A percentile compares a stretch with the other conserved stretches of the same genome.
These are phyloP conservation scores for Indri indri DNA, from an alignment of 2,113 vertebrate genomes.

Conservation along the genomic window DNA sequence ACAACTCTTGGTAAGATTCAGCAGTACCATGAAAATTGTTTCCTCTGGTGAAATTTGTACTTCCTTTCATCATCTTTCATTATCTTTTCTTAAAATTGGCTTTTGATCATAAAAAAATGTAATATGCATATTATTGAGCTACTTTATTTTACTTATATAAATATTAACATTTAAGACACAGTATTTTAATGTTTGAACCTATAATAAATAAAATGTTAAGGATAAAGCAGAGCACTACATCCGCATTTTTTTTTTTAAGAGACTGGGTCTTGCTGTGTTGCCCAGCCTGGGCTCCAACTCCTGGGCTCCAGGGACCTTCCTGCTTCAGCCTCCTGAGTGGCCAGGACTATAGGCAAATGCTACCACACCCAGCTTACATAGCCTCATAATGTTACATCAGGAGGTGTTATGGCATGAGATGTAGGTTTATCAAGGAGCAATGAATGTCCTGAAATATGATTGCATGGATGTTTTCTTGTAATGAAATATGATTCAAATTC, in stretches of 20 bases:
- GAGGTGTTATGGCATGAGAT: background rate
- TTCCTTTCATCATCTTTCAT: background rate
- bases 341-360: too few relatives aligned
- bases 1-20: background rate
- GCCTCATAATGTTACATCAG: background rate
- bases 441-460: background rate
- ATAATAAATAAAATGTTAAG: background rate
- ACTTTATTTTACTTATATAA: background rate
- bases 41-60: background rate
- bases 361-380: background rate
- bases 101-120: conserved; percentile 21
- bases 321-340: too few relatives aligned
- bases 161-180: background rate
- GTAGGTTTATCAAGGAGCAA: background rate
- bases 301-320: too few relatives aligned
- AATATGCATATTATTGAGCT: background rate
- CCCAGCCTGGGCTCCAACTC: too few relatives aligned
- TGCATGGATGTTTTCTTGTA: background rate
- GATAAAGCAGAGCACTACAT: background rate
- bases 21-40: background rate
- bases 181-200: background rate
- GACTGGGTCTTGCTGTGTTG: too few relatives aligned
- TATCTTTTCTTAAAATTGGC: background rate
- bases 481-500: background rate
- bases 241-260: background rate